A percentile compares a stretch with the other conserved stretches of the same genome.
Conservation (phyloP, 2,888 invertebrate species). For the Malachius bipustulatus region DNA sequence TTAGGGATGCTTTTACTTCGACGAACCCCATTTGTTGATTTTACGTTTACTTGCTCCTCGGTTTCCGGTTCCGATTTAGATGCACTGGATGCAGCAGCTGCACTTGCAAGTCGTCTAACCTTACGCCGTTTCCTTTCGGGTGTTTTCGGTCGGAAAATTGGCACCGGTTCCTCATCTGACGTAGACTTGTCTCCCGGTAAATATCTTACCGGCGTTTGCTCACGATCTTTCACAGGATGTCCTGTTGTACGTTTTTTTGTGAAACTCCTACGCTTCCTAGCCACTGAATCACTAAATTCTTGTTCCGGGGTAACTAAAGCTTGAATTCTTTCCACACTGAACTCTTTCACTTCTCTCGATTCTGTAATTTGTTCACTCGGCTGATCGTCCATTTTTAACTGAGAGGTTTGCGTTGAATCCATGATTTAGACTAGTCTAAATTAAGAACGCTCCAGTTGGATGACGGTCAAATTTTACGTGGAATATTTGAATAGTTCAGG, state of each 20-base stretch:
- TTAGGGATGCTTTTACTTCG: slow-evolving; percentile 16
- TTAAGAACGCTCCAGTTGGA: no score
- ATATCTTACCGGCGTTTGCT: slow-evolving; percentile 48
- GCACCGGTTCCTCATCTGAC: slow-evolving; percentile 33
- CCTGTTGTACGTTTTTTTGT: slow-evolving; percentile 44
- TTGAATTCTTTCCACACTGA: slow-evolving; percentile 21
- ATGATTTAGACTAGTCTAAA: no score
- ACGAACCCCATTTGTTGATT: slow-evolving; percentile 8
- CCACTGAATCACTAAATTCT: slow-evolving; percentile 42
- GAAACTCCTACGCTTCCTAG: slow-evolving; percentile 48
- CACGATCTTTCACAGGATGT: slow-evolving; percentile 43
- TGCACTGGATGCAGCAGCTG: slow-evolving; percentile 14
- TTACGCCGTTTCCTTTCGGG: slow-evolving; percentile 29
- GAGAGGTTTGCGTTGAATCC: slow-evolving; percentile 29
- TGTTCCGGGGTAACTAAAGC: slow-evolving; percentile 36
- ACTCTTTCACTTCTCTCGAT: not conserved
- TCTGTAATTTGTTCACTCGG: slow-evolving; percentile 10
- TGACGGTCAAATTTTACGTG: no score
- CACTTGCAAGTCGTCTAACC: slow-evolving; percentile 16
- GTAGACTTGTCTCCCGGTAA: slow-evolving; percentile 14
- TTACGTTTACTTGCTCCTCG: slow-evolving; percentile 9
- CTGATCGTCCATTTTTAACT: slow-evolving; percentile 17
- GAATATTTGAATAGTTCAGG: no score
- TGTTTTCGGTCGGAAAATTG: slow-evolving; percentile 25
- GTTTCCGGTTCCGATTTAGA: slow-evolving; percentile 16